These are phyloP conservation scores for Esox niger DNA, from an alignment of 2,113 vertebrate genomes.

Conservation along the genomic window DNA sequence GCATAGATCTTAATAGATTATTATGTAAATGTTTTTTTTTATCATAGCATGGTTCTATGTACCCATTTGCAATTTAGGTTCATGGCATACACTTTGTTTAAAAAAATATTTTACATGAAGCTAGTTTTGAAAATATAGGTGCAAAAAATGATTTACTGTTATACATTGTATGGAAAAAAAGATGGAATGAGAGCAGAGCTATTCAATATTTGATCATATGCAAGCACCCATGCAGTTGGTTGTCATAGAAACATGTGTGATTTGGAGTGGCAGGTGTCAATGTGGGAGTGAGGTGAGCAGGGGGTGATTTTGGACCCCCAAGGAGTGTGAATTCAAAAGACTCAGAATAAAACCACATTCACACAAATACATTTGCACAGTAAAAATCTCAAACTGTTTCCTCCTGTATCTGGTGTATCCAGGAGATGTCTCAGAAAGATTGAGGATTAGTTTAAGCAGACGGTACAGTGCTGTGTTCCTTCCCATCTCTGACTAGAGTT, in stretches of 20 bases:
- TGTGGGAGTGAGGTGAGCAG: neutral
- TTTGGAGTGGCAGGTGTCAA: constrained; percentile 10
- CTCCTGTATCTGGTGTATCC: neutral
- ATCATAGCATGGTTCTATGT: too few species aligned
- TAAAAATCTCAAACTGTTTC: neutral
- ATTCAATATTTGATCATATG: constrained; percentile 1
- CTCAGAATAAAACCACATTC: neutral
- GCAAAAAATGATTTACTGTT: neutral
- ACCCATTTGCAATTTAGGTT: too few species aligned
- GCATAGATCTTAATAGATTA: too few species aligned
- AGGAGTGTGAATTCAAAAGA: neutral
- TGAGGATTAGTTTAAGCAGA: neutral
- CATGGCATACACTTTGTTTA: neutral
- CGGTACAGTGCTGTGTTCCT: neutral
- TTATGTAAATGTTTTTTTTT: too few species aligned
- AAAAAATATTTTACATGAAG: neutral
- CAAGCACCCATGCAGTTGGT: neutral
- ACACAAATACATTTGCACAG: neutral
- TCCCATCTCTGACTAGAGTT: neutral
- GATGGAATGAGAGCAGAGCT: neutral
- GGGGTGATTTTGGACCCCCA: neutral
- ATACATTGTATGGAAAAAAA: neutral
- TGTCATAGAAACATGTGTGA: constrained; percentile 1
- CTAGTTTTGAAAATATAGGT: neutral
- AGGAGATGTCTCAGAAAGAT: neutral